Evolutionary conservation across 2,888 invertebrate species (phyloP).

Genomic region (Sminthurides aquaticus): DNA sequence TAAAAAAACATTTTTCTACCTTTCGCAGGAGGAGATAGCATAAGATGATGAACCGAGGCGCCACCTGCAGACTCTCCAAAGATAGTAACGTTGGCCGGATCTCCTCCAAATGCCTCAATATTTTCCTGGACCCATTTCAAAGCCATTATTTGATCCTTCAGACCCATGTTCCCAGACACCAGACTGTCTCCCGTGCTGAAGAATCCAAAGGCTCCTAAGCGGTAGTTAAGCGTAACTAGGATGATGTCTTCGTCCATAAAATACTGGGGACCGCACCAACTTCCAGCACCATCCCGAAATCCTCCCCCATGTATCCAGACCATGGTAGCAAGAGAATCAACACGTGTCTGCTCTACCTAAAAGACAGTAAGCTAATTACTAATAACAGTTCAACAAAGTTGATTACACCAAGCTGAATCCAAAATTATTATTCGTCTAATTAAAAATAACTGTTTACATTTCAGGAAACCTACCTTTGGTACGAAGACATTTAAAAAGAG

Average conservation of each 20-base stretch:
- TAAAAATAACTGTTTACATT: too few species aligned
- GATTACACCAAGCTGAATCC: not conserved
- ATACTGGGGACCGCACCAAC: conserved; percentile 2
- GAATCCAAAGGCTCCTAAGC: conserved; percentile 13
- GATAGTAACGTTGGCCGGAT: conserved; percentile 7
- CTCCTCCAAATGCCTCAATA: conserved; percentile 10
- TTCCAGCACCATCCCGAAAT: conserved; percentile 5
- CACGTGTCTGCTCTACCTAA: not conserved
- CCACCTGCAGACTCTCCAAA: conserved; percentile 18
- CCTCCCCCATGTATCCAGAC: conserved; percentile 18
- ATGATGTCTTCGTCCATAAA: conserved; percentile 18
- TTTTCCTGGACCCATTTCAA: conserved; percentile 14
- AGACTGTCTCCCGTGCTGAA: conserved; percentile 6
- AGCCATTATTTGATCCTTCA: conserved; percentile 12
- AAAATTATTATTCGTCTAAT: not conserved
- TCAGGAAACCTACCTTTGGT: too few species aligned
- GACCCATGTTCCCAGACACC: conserved; percentile 1
- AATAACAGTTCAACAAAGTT: not conserved
- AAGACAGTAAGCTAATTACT: not conserved
- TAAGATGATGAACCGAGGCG: conserved; percentile 8
- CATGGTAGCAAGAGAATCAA: conserved; percentile 2
- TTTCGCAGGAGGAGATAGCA: conserved; percentile 14
- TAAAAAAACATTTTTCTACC: not conserved
- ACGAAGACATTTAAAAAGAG: conserved; percentile 16
- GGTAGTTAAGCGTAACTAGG: conserved; percentile 16